Evolutionary conservation across 2,888 invertebrate species (phyloP), one percentile per base, ranked within the genome.

Genomic region (Caenorhabditis sulstoni): DNA sequence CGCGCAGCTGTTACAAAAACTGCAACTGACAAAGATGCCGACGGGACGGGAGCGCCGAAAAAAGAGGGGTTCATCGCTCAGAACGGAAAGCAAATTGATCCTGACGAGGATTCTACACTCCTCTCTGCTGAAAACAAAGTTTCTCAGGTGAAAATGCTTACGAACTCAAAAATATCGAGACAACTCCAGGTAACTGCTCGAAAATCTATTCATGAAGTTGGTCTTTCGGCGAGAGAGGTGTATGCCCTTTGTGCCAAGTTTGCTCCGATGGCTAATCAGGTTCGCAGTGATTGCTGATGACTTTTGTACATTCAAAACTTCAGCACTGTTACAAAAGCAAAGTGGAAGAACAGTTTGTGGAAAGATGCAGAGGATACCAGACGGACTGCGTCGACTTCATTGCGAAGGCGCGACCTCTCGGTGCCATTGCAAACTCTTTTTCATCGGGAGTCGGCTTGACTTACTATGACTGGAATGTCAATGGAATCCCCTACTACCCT

Each of bases 401-500:
- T 7, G 77, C 70, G 8, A 73, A 81, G 50, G 79, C 64, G n/a
- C 37, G 16, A 2, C 87, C 87, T 0, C 80, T 87, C 11, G 87
- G 87, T 12, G 87, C 86, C 5, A 83, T 87, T 12, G 87, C 87
- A 2, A 87, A 87, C 66, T 76, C 87, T 3, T 87, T 85, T 66
- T 79, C 81, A 8, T 86, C 85, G n/a, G 85, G 85, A 37, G 87
- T 87, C 20, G 87, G 87, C 7, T 29, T 87, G 22, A 86, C 87
- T 8, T 85, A 82, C 47, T 83, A 84, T 49, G 81, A 86, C 37
- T 86, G 85, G 85, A 85, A 82, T 47, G 85, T 87, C 41, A 86
- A 87, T 45, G 87, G 87, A 45, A 87, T 87, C 8, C 87, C 87
- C 0, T 87, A 86, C 53, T 87, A 86, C 73, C 80, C 86, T 9